Conservation (phyloP, 2,797 vertebrate genomes). For the Sebastes umbrosus region DNA sequence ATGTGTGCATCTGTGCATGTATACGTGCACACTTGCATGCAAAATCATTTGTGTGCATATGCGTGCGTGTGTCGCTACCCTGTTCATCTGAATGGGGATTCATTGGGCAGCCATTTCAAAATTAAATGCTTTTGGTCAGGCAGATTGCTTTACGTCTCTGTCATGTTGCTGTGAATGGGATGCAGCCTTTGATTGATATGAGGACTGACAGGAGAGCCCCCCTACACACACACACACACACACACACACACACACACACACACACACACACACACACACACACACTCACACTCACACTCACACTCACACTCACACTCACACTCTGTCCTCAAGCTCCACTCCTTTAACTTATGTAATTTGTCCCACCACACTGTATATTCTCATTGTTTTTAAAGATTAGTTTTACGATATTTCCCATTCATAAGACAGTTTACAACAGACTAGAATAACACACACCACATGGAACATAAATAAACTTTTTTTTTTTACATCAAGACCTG, state of each 20-base stretch:
- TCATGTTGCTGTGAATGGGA: conserved; percentile 92
- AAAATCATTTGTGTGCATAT: conserved; percentile 60
- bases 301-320: not conserved
- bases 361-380: not conserved
- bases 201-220: conserved; percentile 88
- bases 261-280: conserved; percentile 17
- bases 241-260: not conserved
- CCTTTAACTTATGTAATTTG: conserved; percentile 64
- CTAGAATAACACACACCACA: not conserved
- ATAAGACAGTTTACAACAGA: not conserved
- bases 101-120: conserved; percentile 94
- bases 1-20: conserved; percentile 47
- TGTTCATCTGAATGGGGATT: conserved; percentile 92
- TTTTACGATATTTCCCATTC: not conserved
- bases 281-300: conserved; percentile 16
- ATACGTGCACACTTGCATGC: conserved; percentile 37
- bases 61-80: conserved; percentile 62
- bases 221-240: conserved; percentile 16
- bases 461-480: not conserved
- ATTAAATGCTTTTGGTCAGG: conserved; percentile 97
- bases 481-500: not conserved
- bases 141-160: conserved; percentile 96
- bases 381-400: not conserved
- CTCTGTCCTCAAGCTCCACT: conserved; percentile 53
- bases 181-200: conserved; percentile 92